Percentiles rank a stretch among this genome's conserved stretches.
Evolutionary conservation across 2,888 invertebrate species (phyloP).

Genomic region (Drosophila hamatofila): DNA sequence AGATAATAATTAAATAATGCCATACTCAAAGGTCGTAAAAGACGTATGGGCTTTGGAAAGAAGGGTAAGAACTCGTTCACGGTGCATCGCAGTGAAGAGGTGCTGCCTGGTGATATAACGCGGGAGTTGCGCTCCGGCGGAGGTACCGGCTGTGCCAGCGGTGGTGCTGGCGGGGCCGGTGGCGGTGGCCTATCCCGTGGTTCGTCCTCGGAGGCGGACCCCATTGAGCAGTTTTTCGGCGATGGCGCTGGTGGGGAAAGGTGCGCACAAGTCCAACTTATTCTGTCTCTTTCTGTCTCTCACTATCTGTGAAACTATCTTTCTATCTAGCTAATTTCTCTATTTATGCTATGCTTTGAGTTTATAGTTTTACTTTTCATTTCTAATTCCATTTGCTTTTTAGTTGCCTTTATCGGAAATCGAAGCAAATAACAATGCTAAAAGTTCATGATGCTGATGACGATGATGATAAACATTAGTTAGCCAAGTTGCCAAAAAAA

Average conservation of each 20-base stretch:
- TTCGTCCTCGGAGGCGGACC: conserved; percentile 97
- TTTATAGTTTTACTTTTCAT: conserved; percentile 51
- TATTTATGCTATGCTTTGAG: conserved; percentile 56
- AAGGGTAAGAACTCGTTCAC: conserved; percentile 98
- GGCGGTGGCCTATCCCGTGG: conserved; percentile 89
- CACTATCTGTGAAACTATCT: conserved; percentile 39
- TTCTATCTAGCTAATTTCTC: conserved; percentile 48
- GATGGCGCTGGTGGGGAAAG: conserved; percentile 91
- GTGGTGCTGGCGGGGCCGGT: conserved; percentile 63
- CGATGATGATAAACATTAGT: conserved; percentile 78
- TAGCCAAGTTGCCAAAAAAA: conserved; percentile 33
- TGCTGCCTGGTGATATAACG: conserved; percentile 90
- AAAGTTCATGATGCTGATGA: conserved; percentile 34
- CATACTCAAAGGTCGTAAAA: conserved; percentile 91
- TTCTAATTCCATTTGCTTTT: conserved; percentile 57
- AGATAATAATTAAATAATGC: conserved; percentile 62
- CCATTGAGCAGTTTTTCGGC: conserved; percentile 91
- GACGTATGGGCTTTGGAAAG: conserved; percentile 97
- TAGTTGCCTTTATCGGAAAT: conserved; percentile 51
- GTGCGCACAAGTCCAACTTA: conserved; percentile 86
- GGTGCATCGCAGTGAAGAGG: conserved; percentile 99
- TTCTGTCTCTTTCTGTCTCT: conserved; percentile 48
- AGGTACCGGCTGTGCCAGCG: conserved; percentile 52
- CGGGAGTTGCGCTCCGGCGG: conserved; percentile 86
- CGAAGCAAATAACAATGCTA: conserved; percentile 36